phyloP scores from a whole-genome alignment of 2,113 vertebrate species.

The Pygoscelis adeliae region DNA sequence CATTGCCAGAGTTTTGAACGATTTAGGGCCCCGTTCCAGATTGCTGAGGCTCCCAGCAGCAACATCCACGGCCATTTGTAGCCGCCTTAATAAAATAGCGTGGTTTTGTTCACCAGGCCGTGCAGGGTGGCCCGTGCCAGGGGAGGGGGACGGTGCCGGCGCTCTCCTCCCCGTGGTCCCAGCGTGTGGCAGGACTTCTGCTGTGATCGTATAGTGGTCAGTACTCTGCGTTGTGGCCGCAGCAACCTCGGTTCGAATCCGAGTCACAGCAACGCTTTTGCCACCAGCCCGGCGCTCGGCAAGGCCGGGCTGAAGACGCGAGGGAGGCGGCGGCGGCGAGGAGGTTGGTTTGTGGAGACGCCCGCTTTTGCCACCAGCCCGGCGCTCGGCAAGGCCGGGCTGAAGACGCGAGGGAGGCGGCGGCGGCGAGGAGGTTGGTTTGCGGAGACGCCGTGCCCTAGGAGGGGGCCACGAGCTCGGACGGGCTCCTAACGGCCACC shows the following conservation, averaged over 20 bases:
- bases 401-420: not conserved
- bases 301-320: not conserved
- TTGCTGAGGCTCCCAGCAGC: not conserved
- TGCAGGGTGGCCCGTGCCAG: rapidly evolving
- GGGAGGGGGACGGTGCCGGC: rapidly evolving
- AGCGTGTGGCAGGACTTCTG: rapidly evolving
- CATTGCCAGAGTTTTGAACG: not conserved
- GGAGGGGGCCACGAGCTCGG: not conserved
- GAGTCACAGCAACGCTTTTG: conserved; percentile 71
- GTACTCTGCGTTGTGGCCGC: conserved; percentile 53
- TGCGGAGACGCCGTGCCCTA: rapidly evolving
- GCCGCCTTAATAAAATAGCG: rapidly evolving
- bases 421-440: not conserved
- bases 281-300: rapidly evolving
- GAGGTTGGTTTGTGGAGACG: rapidly evolving
- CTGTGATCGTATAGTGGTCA: too few relatives aligned
- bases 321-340: not conserved
- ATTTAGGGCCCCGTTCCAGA: rapidly evolving
- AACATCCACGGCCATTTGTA: not conserved
- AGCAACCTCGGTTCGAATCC: conserved; percentile 85
- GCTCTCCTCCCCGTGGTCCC: rapidly evolving
- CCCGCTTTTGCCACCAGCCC: not conserved
- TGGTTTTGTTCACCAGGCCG: rapidly evolving
- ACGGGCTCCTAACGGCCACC: not conserved
- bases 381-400: not conserved